Evolutionary conservation across 2,797 vertebrate species (phyloP).

Genomic region (Phyllotis vaccarum): DNA sequence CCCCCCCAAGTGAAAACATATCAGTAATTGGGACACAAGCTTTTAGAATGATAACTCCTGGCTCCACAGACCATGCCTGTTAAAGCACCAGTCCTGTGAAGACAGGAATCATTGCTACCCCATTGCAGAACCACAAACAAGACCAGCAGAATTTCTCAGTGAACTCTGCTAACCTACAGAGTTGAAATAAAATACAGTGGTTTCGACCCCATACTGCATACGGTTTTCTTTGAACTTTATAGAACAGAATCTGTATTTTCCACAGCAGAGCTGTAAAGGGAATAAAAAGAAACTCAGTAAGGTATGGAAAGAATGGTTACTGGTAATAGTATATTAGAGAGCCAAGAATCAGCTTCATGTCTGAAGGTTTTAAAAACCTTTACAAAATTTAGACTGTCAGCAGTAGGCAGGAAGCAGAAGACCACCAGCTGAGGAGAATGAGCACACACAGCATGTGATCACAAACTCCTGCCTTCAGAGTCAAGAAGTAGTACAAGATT

Average conservation of each 20-base stretch:
- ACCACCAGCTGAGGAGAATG: not conserved
- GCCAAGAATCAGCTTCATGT: not conserved
- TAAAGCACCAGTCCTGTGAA: not conserved
- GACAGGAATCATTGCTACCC: not conserved
- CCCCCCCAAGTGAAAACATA: not conserved
- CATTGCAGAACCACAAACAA: not conserved
- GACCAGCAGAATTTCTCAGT: not conserved
- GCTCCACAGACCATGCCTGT: not conserved
- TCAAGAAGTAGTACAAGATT: not conserved
- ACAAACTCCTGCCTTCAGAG: not conserved
- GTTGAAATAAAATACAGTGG: not conserved
- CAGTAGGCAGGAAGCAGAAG: not conserved
- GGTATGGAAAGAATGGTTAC: not conserved
- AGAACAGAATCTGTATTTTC: not conserved
- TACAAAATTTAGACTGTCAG: not conserved
- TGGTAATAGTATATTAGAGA: not conserved
- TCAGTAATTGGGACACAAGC: not conserved
- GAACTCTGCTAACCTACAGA: not conserved
- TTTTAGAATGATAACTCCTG: not conserved
- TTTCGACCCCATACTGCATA: not conserved
- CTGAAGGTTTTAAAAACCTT: not conserved
- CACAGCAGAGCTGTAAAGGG: not conserved
- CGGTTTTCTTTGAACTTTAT: not conserved
- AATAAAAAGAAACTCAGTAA: not conserved
- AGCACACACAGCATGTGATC: not conserved